Evolutionary conservation across 1,140 invertebrate species (phyloP), one percentile per base, ranked within the genome.

Genomic region (Aradophagus sp.): DNA sequence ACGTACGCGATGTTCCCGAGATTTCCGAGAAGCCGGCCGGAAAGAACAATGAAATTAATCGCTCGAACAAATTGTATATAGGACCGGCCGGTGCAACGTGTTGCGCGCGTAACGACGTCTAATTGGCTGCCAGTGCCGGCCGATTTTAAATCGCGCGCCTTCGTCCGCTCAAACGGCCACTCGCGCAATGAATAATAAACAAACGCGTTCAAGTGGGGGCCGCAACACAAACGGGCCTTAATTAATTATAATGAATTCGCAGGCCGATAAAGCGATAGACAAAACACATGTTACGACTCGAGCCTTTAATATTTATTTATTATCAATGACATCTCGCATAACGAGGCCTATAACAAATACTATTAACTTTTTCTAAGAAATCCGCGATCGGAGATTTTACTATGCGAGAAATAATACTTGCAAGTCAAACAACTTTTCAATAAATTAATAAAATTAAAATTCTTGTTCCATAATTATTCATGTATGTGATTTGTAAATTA

Each of bases 1-100:
- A 74, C 63, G 52, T 71, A 80, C 73, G 56, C 72, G 73, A 74
- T 75, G 77, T 74, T 82, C 73, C 78, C 78, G 78, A 80, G 84
- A 84, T 84, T 86, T 86, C 83, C 69, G 34, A 84, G 84, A 86
- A 86, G 19, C 72, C 61, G 76, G 72, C 83, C 83, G 84, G 84
- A 86, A 84, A 81, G 81, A 80, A 84, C 84, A 86, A 86, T 86
- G 81, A 84, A 83, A 82, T 79, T 84, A 84, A 86, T 84, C 80
- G 77, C 73, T 80, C 80, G 75, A 77, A 79, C 81, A 83, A 84
- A 84, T 75, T 84, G 75, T 75, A 82, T 80, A 68, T 77, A 75
- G 76, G 68, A n/a, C 76, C 61, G 63, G 62, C 74, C 69, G 69
- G 76, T 76, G 71, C 67, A 39, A 69, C 47, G 61, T 45, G 73